Conservation (phyloP, 2,113 vertebrate species). For the Cepphus grylle region DNA sequence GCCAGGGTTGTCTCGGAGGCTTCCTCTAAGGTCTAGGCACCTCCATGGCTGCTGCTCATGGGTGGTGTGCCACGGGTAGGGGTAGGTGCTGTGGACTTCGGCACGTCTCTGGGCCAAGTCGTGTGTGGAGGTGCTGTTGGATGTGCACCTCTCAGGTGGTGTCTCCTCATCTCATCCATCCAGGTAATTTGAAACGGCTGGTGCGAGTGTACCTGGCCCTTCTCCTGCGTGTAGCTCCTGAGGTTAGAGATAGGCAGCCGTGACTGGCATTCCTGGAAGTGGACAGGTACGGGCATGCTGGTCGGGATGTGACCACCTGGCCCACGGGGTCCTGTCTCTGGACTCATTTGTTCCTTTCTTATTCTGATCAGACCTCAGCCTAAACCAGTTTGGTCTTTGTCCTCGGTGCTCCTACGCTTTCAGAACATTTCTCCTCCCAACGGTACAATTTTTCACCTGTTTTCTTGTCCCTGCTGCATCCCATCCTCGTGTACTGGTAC, state of each 20-base stretch:
- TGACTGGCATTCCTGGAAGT: background rate
- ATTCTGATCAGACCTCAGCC: background rate
- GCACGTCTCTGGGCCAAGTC: background rate
- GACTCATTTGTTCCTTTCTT: background rate
- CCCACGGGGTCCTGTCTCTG: background rate
- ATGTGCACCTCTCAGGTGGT: accelerated
- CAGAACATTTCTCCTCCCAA: background rate
- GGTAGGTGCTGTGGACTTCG: background rate
- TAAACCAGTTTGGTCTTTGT: background rate
- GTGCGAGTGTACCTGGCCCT: background rate
- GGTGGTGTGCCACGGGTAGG: background rate
- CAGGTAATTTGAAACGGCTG: background rate
- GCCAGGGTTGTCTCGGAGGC: background rate
- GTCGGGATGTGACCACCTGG: background rate
- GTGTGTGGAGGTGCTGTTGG: background rate
- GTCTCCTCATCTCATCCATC: background rate
- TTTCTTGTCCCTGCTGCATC: background rate
- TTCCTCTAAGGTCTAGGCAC: background rate
- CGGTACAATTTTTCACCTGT: background rate
- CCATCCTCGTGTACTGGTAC: background rate
- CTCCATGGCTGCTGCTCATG: accelerated
- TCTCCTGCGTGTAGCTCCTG: background rate
- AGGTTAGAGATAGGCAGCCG: accelerated
- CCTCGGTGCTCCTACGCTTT: background rate
- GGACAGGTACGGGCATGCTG: accelerated